Percentiles rank a stretch among this genome's conserved stretches.
Conservation (phyloP, 2,797 vertebrate species). For the Furcifer pardalis region DNA sequence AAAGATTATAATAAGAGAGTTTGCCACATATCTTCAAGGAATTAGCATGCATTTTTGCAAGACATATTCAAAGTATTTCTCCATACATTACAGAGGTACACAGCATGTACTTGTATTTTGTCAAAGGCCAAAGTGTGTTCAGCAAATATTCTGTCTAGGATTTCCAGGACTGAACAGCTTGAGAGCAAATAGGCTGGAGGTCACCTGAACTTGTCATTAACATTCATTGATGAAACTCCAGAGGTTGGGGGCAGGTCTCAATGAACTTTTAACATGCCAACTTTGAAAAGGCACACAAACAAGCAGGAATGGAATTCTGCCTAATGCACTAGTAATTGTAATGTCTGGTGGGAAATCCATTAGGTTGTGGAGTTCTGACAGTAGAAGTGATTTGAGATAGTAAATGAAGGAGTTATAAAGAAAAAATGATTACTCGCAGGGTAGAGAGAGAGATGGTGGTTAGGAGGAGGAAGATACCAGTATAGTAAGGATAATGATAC, state of each 20-base stretch:
- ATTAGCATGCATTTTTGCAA: slow-evolving; percentile 9
- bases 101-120: slow-evolving; percentile 29
- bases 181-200: neutral
- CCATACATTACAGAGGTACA: neutral
- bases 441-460: neutral
- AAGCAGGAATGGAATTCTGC: neutral
- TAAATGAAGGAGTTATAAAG: neutral
- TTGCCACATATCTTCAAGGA: slow-evolving; percentile 10
- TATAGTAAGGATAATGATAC: too few relatives aligned
- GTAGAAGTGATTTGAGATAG: neutral
- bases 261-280: neutral
- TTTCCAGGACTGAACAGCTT: neutral
- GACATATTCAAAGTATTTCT: neutral
- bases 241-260: neutral
- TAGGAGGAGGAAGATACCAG: neutral
- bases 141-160: slow-evolving; percentile 28
- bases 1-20: neutral
- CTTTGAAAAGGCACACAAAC: neutral
- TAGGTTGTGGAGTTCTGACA: neutral
- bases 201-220: slow-evolving; percentile 32
- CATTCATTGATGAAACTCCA: neutral
- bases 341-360: neutral
- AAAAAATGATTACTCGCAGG: neutral
- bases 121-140: neutral
- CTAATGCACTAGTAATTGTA: neutral